Evolutionary conservation across 2,797 vertebrate genomes (phyloP), one percentile per base, ranked within the genome.

Genomic region (Leucoraja ocellata): DNA sequence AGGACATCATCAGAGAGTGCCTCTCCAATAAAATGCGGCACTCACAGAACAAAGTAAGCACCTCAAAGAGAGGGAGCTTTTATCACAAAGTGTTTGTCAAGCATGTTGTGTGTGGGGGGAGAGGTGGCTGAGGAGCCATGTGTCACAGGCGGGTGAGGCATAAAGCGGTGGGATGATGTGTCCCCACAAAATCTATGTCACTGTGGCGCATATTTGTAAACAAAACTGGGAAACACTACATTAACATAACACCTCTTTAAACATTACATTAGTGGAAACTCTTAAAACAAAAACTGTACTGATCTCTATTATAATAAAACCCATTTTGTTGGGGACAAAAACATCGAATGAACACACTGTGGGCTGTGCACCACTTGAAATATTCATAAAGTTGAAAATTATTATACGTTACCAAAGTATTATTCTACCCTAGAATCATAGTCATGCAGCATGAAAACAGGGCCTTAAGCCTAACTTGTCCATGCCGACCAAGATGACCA

Each of bases 21-120:
- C 84, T 88, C 84, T 68, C 84, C n/a, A 88, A 88, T 88, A 88
- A 88, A 88, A 68, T 68, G 63, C 84, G 68, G 84, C 84, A 88
- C 84, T 88, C 84, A 36, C 68, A 16, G 63, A 65, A 65, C 84
- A 88, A 88, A 9, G 84, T 88, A 88, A 88, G 84, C 68, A 36
- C 61, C 84, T 88, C 36, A 88, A 88, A 88, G 84, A 68, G 84
- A 32, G 84, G 65, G 63, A 14, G n/a, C 63, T 88, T 88, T 88
- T 88, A 88, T 68, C 61, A 88, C n/a, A 88, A 68, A 88, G n/a
- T 68, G 84, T 88, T 88, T 36, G 84, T 88, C 61, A 88, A 88
- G 63, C 84, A 68, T 88, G n/a, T 68, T 88, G 65, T 68, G 7
- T 88, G 84, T 36, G 84, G 84, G 84, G 83, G 61, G 63, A 68